phyloP scores from a whole-genome alignment of 2,888 invertebrate genomes.

The Amblyjoppa fuscipennis region DNA sequence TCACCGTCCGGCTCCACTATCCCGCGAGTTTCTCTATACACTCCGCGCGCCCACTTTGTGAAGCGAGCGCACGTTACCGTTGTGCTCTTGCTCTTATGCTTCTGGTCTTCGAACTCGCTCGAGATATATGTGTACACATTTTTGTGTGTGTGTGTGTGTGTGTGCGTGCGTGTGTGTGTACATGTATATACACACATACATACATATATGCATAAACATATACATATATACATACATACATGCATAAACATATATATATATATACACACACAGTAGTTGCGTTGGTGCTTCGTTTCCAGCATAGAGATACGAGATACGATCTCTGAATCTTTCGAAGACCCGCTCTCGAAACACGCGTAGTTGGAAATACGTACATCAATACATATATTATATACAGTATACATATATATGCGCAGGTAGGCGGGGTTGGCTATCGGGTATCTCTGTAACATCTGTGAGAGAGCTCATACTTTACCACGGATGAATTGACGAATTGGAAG shows the following conservation, averaged over 20 bases:
- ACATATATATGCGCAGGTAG: conserved; percentile 33
- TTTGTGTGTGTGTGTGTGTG: no score
- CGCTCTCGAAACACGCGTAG: conserved; percentile 67
- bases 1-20: neutral
- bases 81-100: conserved; percentile 35
- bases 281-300: conserved; percentile 68
- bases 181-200: neutral
- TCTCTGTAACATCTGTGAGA: conserved; percentile 29
- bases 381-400: neutral
- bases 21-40: conserved; percentile 11
- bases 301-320: conserved; percentile 34
- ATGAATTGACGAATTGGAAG: conserved; percentile 32
- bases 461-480: conserved; percentile 5
- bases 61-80: conserved; percentile 42
- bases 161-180: no score
- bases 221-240: no score
- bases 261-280: conserved; percentile 63
- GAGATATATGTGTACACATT: conserved; percentile 16
- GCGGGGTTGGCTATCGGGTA: conserved; percentile 46
- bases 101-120: conserved; percentile 66
- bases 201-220: no score
- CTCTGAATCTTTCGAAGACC: conserved; percentile 24
- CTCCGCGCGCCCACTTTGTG: conserved; percentile 56
- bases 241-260: no score
- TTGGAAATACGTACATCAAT: conserved; percentile 63